phyloP scores from a whole-genome alignment of 2,797 vertebrate genomes.

The Enteromius anoplus region DNA sequence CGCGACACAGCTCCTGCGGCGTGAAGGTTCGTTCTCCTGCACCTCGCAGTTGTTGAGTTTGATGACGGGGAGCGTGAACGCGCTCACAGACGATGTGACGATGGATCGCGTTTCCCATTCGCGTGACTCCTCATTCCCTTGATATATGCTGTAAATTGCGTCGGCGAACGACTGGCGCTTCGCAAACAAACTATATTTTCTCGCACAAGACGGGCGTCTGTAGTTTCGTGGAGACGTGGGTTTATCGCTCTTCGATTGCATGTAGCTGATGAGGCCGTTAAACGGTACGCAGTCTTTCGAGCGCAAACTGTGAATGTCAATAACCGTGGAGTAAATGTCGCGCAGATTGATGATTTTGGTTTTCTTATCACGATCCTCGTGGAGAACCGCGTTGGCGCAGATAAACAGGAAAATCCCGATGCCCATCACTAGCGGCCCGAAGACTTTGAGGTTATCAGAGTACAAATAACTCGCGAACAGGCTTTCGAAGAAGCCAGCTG shows the following conservation, averaged over 20 bases:
- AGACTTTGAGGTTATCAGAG: conserved; percentile 96
- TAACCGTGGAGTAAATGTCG: conserved; percentile 97
- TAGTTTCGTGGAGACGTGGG: conserved; percentile 66
- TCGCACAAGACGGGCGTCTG: conserved; percentile 69
- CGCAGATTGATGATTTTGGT: conserved; percentile 97
- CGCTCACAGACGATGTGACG: conserved; percentile 87
- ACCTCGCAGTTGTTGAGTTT: conserved; percentile 85
- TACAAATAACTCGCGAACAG: conserved; percentile 90
- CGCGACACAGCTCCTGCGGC: conserved; percentile 46
- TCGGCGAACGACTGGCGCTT: conserved; percentile 84
- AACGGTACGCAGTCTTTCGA: conserved; percentile 87
- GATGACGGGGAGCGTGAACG: conserved; percentile 89
- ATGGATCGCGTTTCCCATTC: conserved; percentile 86
- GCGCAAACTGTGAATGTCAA: conserved; percentile 91
- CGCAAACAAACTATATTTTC: conserved; percentile 72
- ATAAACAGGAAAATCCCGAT: conserved; percentile 99
- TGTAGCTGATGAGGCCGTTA: conserved; percentile 89
- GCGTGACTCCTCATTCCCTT: conserved; percentile 70
- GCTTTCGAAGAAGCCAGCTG: conserved; percentile 81
- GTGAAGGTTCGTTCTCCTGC: conserved; percentile 70
- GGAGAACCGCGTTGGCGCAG: conserved; percentile 95
- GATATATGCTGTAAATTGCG: conserved; percentile 92
- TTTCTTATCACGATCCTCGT: conserved; percentile 96
- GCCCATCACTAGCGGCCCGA: conserved; percentile 96
- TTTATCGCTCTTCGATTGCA: conserved; percentile 82